phyloP scores from a whole-genome alignment of 1,140 invertebrate species.

The Cepaea nemoralis region DNA sequence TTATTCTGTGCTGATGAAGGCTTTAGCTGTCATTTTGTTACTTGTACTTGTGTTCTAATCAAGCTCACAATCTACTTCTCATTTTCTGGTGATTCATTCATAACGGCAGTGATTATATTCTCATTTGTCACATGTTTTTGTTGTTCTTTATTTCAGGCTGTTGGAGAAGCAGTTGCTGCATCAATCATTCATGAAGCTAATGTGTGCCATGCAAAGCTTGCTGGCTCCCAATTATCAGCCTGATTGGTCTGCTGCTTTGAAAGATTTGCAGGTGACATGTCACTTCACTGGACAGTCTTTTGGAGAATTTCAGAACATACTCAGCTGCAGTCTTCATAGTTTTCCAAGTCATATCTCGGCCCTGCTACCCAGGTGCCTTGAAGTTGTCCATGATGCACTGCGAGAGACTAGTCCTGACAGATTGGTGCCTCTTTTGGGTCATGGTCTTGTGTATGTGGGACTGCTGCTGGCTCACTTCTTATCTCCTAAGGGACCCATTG shows the following conservation, averaged over 20 bases:
- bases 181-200: constrained; percentile 27
- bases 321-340: neutral
- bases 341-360: neutral
- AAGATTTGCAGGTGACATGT: neutral
- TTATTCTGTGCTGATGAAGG: too few species aligned
- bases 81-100: too few species aligned
- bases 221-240: neutral
- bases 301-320: neutral
- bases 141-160: constrained; percentile 28
- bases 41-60: too few species aligned
- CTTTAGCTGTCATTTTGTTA: too few species aligned
- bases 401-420: neutral
- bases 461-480: constrained; percentile 53
- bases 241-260: neutral
- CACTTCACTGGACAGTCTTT: too few species aligned
- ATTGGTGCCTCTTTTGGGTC: constrained; percentile 44
- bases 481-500: constrained; percentile 63
- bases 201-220: constrained; percentile 6
- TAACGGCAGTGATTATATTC: too few species aligned
- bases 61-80: too few species aligned
- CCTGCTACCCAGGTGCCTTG: constrained; percentile 20
- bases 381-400: constrained; percentile 33
- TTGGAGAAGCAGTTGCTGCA: constrained; percentile 24
- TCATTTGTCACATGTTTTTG: too few species aligned
- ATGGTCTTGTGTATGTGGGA: constrained; percentile 56